Base-by-base conservation (phyloP, 2,797 vertebrate genomes). In the Acropternis orthonyx region DNA sequence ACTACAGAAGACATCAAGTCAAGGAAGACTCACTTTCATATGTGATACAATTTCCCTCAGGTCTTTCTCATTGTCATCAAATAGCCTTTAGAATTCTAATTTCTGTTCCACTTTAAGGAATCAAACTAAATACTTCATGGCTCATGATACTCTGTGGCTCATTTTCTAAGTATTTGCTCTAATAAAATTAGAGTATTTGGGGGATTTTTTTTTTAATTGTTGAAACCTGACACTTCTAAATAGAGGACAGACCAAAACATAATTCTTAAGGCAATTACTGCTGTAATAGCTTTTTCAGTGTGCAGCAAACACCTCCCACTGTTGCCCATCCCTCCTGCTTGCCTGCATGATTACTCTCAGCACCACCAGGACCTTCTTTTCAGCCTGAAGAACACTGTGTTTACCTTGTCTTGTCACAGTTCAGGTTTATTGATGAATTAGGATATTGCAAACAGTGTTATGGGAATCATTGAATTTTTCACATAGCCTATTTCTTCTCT, bases 11-110 rank as follows among this genome's bases (percentile, higher is more conserved):
- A 82, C 36, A 83, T 27, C 44, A 80, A 73, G 44, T 48, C 10
- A 74, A 69, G 79, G 36, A 78, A 87, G 49, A 66, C 71, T 37
- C n/a, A 55, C 39, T 76, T 79, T 85, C 27, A 34, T 56, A 44
- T 19, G 15, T 41, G 44, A 76, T 83, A 63, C 49, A 63, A 1
- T 88, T 94, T 92, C 74, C 37, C 79, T 88, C 37, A 39, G 58
- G 68, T 92, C 5, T 13, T 91, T 79, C 72, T 94, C 7, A 4
- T 77, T 93, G 68, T 80, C 46, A 58, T 51, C 34, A 74, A 78
- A 91, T 48, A 82, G n/a, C 63, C 66, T 89, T 77, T 73, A 83
- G 75, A 88, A 95, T 73, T 85, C 65, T 77, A 88, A 63, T 69
- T 92, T 89, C 43, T 88, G 8, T 76, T 93, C 49, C 52, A 61